These are phyloP conservation scores for Acanthisitta chloris DNA, from an alignment of 2,113 vertebrate species.

Conservation along the genomic window DNA sequence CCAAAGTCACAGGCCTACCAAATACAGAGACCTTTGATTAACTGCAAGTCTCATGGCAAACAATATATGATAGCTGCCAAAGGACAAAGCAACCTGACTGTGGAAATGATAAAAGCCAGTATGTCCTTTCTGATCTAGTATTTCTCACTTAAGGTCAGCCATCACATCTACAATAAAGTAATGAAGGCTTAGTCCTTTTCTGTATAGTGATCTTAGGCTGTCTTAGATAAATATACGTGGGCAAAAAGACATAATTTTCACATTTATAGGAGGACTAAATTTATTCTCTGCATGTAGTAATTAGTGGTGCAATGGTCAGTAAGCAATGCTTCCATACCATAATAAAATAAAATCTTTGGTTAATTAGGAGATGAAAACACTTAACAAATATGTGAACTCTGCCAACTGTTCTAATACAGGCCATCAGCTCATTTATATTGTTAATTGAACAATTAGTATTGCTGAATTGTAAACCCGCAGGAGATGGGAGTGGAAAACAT, in stretches of 20 bases:
- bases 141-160: neutral
- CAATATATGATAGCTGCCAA: neutral
- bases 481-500: neutral
- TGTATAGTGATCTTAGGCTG: neutral
- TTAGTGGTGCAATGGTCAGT: neutral
- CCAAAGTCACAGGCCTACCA: neutral
- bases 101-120: neutral
- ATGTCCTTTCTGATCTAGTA: neutral
- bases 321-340: neutral
- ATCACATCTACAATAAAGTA: neutral
- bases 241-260: neutral
- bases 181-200: neutral
- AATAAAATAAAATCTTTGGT: conserved; percentile 12
- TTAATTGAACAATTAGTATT: conserved; percentile 39
- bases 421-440: neutral
- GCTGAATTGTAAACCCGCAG: neutral
- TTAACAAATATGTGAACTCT: neutral
- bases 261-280: neutral
- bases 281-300: neutral
- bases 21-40: neutral
- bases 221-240: neutral
- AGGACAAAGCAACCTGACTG: neutral
- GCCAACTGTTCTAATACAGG: neutral
- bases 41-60: neutral
- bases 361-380: conserved; percentile 14